Conservation (phyloP, 2,113 vertebrate species). For the Caloenas nicobarica region DNA sequence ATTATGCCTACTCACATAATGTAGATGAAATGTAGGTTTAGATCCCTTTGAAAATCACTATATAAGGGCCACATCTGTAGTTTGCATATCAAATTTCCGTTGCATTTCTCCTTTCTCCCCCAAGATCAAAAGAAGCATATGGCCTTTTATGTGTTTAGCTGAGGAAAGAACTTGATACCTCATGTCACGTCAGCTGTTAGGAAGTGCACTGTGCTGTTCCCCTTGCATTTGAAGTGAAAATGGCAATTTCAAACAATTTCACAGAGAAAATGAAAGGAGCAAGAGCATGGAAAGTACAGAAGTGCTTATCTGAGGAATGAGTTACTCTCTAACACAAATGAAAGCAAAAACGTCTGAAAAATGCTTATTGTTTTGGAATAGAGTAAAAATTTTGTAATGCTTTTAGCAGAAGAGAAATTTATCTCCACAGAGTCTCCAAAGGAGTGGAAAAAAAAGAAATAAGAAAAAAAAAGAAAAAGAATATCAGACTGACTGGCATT, state of each 20-base stretch:
- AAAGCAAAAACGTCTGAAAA: background rate
- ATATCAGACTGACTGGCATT: constrained; percentile 17
- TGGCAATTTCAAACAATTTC: constrained; percentile 56
- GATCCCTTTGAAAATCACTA: background rate
- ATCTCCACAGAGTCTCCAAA: background rate
- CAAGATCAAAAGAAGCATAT: constrained; percentile 22
- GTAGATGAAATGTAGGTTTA: background rate
- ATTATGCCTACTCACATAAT: background rate
- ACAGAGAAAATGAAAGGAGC: constrained; percentile 31
- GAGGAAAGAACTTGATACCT: background rate
- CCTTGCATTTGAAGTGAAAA: constrained; percentile 55
- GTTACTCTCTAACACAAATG: background rate
- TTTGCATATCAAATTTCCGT: constrained; percentile 8
- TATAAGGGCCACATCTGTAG: background rate
- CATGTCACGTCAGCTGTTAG: background rate
- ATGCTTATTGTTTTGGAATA: background rate
- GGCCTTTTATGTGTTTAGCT: constrained; percentile 22
- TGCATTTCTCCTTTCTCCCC: background rate
- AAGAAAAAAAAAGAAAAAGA: background rate
- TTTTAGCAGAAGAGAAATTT: background rate
- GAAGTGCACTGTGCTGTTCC: background rate
- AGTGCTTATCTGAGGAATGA: background rate
- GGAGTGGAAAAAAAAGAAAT: accelerated
- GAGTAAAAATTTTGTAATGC: background rate
- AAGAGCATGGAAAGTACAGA: background rate